A percentile compares a stretch with the other conserved stretches of the same genome.
Conservation (phyloP, 2,888 invertebrate genomes). For the Polyommatus icarus region DNA sequence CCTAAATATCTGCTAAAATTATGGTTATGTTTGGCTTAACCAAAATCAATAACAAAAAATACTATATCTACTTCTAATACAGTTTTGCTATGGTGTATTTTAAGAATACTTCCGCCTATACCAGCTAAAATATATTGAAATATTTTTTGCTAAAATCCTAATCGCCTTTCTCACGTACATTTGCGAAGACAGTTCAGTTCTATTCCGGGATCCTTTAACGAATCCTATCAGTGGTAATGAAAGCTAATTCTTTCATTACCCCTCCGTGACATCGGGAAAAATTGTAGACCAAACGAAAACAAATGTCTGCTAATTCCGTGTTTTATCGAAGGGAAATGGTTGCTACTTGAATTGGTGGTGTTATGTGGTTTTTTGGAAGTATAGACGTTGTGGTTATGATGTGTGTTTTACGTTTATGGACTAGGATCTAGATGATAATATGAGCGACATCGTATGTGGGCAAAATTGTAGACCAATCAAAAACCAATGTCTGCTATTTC, state of each 20-base stretch:
- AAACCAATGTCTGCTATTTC: slow-evolving; percentile 55
- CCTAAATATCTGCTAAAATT: too few relatives aligned
- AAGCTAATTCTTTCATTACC: slow-evolving; percentile 81
- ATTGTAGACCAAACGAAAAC: slow-evolving; percentile 69
- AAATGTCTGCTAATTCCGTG: slow-evolving; percentile 49
- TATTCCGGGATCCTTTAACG: slow-evolving; percentile 78
- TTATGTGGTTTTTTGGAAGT: neutral
- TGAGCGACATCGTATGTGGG: too few relatives aligned
- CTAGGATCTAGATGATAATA: too few relatives aligned
- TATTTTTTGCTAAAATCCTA: slow-evolving; percentile 63
- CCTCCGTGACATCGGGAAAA: slow-evolving; percentile 75
- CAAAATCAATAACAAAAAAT: too few relatives aligned
- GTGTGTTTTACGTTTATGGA: too few relatives aligned
- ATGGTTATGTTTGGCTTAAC: too few relatives aligned
- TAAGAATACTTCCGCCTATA: neutral
- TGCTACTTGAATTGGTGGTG: neutral
- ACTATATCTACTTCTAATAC: too few relatives aligned
- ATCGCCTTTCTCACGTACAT: slow-evolving; percentile 58
- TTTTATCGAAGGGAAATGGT: slow-evolving; percentile 25
- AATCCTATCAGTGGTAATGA: slow-evolving; percentile 78
- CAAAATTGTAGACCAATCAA: slow-evolving; percentile 69
- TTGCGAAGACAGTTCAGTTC: slow-evolving; percentile 73
- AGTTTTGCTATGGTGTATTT: neutral
- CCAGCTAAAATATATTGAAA: slow-evolving; percentile 33
- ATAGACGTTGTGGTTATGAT: too few relatives aligned